Base-by-base conservation (phyloP, 2,113 vertebrate species). In the Mugil cephalus region DNA sequence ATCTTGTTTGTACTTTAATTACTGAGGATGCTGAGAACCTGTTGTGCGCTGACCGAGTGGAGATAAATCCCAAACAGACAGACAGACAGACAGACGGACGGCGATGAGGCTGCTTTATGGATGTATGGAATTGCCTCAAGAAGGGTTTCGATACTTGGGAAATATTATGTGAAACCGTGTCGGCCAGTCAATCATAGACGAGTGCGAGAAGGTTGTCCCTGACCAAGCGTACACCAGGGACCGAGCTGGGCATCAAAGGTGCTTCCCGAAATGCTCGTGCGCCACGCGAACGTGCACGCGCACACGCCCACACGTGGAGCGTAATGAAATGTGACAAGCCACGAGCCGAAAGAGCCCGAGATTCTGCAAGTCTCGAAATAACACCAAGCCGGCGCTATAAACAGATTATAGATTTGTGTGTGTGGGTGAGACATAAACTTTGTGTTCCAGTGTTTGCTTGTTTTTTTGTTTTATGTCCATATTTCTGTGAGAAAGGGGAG, bases 271-370 rank as follows among this genome's bases (percentile, higher is more conserved):
- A 73, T 72, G 34, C n/a, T 54, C 45, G 46, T 62, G 58, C 56
- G 38, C 55, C 35, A 66, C 64, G 71, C 24, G 30, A 15, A 56
- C 47, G 55, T 47, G 0, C 21, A 13, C 47, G 50, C 24, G 48
- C 36, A 56, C 45, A 59, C 55, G 54, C 70, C 54, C 59, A 53
- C 30, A 61, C 62, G 48, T 15, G 39, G 73, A 82, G 69, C 12
- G 17, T 89, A 86, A 91, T 87, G 50, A 62, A 78, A 87, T 76
- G 58, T 90, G 91, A 89, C 85, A 87, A 79, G 78, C 74, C 75
- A 74, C 52, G 13, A 54, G 47, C 53, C 69, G 56, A 77, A 84
- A 76, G 60, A 53, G 63, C 67, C 54, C 30, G 54, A 77, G 77
- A 82, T 73, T 45, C 58, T 67, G 39, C 65, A 70, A 62, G 69